Evolutionary conservation across 2,888 invertebrate species (phyloP).

Genomic region (Oligia latruncula): DNA sequence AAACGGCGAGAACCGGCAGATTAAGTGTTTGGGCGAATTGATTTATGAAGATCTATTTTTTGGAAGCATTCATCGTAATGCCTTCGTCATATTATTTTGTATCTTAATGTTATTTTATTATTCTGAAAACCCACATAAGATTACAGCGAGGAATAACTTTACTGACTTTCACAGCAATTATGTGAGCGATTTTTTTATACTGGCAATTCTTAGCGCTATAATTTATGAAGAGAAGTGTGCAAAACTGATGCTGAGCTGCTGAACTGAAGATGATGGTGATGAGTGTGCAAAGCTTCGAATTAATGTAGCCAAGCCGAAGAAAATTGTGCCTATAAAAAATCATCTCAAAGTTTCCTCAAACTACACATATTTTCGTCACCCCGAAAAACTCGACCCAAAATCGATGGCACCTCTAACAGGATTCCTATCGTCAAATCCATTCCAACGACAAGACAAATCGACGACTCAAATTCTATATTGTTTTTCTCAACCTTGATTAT

Average conservation of each 20-base stretch:
- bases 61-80: slow-evolving; percentile 33
- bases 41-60: slow-evolving; percentile 54
- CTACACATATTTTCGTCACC: slow-evolving; percentile 1
- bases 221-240: background rate
- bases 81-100: slow-evolving; percentile 43
- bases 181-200: background rate
- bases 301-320: background rate
- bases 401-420: slow-evolving; percentile 41
- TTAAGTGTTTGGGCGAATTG: slow-evolving; percentile 57
- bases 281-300: background rate
- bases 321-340: background rate
- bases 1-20: slow-evolving; percentile 70
- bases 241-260: background rate
- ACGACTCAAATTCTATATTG: slow-evolving; percentile 73
- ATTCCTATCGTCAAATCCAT: slow-evolving; percentile 67
- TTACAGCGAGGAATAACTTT: background rate
- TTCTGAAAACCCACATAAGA: background rate
- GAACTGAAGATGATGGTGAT: background rate
- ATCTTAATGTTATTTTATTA: slow-evolving; percentile 31
- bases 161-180: background rate
- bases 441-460: slow-evolving; percentile 75
- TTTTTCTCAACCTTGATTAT: slow-evolving; percentile 73
- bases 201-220: background rate
- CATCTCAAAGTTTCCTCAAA: background rate
- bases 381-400: slow-evolving; percentile 12